These are phyloP conservation scores for Rotaria macrura DNA, from an alignment of 2,888 invertebrate species.

Conservation along the genomic window DNA sequence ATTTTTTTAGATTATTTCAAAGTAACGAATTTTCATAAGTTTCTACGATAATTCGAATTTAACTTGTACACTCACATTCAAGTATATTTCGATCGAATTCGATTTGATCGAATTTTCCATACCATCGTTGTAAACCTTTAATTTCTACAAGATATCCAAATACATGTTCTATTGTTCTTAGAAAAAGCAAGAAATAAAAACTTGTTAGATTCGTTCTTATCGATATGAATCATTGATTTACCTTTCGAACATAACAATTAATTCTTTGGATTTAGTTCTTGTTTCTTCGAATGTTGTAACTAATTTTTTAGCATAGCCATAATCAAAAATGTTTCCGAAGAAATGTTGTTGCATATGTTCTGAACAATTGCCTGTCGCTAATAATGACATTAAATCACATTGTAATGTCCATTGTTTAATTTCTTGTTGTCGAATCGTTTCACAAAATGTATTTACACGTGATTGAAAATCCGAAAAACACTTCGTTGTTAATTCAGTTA, in stretches of 20 bases:
- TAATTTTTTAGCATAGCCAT: background rate
- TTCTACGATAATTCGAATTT: too few relatives aligned
- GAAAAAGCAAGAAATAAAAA: background rate
- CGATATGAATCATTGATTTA: background rate
- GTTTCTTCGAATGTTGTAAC: background rate
- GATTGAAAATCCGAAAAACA: background rate
- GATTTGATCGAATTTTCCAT: slow-evolving; percentile 3
- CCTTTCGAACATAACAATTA: slow-evolving; percentile 11
- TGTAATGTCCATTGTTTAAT: slow-evolving; percentile 9
- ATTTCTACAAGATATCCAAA: slow-evolving; percentile 3
- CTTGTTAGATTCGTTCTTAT: background rate
- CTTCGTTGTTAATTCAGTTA: background rate
- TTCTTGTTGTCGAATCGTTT: background rate
- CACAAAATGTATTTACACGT: background rate
- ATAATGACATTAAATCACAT: slow-evolving; percentile 16
- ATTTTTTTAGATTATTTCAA: too few relatives aligned
- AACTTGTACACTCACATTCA: background rate
- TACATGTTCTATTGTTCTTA: slow-evolving; percentile 4
- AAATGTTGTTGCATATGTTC: background rate
- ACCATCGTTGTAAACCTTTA: slow-evolving; percentile 6
- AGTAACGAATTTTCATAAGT: too few relatives aligned
- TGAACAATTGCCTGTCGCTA: slow-evolving; percentile 10
- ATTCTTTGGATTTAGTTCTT: slow-evolving; percentile 13
- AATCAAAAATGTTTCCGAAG: slow-evolving; percentile 11
- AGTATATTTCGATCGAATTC: background rate